Base-by-base conservation (phyloP, 1,140 invertebrate genomes). In the Drosophila rufa region DNA sequence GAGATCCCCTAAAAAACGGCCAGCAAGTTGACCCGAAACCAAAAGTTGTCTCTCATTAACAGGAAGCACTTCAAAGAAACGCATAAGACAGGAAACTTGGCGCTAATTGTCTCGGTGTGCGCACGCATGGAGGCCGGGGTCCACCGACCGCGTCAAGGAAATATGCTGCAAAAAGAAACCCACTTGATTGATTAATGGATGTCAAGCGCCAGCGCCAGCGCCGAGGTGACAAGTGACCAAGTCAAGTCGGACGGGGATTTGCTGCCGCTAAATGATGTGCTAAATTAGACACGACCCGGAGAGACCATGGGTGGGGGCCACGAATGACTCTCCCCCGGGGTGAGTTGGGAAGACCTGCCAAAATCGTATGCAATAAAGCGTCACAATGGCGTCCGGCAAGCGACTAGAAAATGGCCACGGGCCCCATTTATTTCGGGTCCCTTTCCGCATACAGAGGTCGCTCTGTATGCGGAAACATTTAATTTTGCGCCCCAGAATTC, bases 181-280 rank as follows among this genome's bases (percentile, higher is more conserved):
- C 62, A 87, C 51, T 75, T 89, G 84, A 87, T 87, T 87, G 83
- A 87, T 87, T 87, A 87, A 87, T 87, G 80, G 77, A 69, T 75
- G 83, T 83, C 80, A 89, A 73, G 74, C 70, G 80, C 65, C 80
- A 70, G 76, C 51, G 79, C n/a, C 66, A 67, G 71, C 46, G 80
- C 25, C 64, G 74, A 87, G 83, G 80, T 80, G 83, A 87, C 83
- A 87, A 89, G 84, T 84, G 69, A 73, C 68, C 77, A 89, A 61
- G 71, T 58, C 61, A 86, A 89, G 80, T 71, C 69, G 75, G 67
- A 56, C 51, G 65, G 65, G 76, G 75, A 79, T 79, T 82, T 61
- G 66, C 60, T 17, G 50, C 40, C 57, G 61, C 80, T 87, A 87
- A 87, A 89, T 87, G 80, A 84, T 84, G 76, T 87, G 83, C 84